Evolutionary conservation across 92 coral and sea anemone species (phyloP), one percentile per base, ranked within the genome.

Genomic region (Muricea muricata): DNA sequence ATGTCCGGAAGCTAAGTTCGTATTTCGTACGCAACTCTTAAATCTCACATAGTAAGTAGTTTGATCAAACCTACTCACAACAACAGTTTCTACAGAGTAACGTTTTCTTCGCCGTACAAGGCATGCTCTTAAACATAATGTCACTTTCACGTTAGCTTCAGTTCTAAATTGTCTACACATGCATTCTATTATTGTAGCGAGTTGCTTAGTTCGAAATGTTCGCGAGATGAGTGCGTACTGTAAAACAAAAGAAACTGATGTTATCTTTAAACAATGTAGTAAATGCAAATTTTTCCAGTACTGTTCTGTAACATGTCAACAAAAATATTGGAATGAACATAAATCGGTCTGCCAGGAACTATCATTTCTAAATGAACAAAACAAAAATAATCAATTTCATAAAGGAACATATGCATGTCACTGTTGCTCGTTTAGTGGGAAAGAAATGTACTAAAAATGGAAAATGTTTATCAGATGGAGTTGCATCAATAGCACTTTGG

Each of bases 231-330:
- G 93, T 28, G 50, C 52, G 69, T 87, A 15, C 48, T 90, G 93
- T 47, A 81, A 81, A 37, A 86, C n/a, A 46, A 61, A 37, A 37
- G 42, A 37, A 9, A 37, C 42, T 37, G 42, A 37, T 37, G 9
- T 37, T 4, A 4, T 37, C 5, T 1, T 88, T 9, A 41, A 85
- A 57, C 85, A 86, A 40, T 90, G 92, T 46, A 87, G 89, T 33
- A 37, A 81, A 48, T 87, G 90, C 48, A 80, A 90, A 58, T 84
- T 83, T 78, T 91, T 90, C 12, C 79, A 79, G 40, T 92, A 92
- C 65, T 90, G 96, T 60, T 90, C 92, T 4, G 58, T 65, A 72
- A 50, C 12, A 76, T 90, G 92, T 60, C 93, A 92, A 75, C 61
- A 65, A 23, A 80, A 65, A 75, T 92, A 90, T 60, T 90, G 93